A percentile compares a stretch with the other conserved stretches of the same genome.
Conservation (phyloP, 2,888 invertebrate genomes). For the Azorinus chamasolen region DNA sequence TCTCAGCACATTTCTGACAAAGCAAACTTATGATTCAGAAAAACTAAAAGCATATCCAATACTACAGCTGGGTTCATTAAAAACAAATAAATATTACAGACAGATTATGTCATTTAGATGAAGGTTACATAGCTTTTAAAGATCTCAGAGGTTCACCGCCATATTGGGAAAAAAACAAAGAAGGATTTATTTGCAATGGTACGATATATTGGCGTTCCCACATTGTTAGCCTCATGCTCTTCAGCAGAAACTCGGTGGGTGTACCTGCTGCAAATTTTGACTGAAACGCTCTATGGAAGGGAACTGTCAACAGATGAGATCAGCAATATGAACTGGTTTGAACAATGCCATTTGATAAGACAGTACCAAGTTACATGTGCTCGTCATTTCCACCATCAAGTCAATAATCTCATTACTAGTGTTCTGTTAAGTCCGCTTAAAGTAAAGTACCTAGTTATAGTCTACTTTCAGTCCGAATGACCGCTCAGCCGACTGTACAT, state of each 20-base stretch:
- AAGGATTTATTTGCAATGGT: slow-evolving; percentile 34
- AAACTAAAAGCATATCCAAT: too few relatives aligned
- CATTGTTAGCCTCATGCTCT: slow-evolving; percentile 2
- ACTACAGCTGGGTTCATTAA: too few relatives aligned
- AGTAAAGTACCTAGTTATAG: too few relatives aligned
- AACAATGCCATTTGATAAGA: slow-evolving; percentile 20
- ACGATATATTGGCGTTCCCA: slow-evolving; percentile 1
- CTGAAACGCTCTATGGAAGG: slow-evolving; percentile 15
- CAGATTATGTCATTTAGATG: slow-evolving; percentile 21
- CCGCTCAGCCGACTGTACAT: too few relatives aligned
- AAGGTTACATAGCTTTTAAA: slow-evolving; percentile 42
- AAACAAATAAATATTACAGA: too few relatives aligned
- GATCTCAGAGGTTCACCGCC: slow-evolving; percentile 54
- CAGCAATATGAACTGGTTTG: not conserved
- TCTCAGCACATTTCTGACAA: too few relatives aligned
- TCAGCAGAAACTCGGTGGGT: slow-evolving; percentile 8
- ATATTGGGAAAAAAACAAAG: slow-evolving; percentile 54
- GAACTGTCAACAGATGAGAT: slow-evolving; percentile 12
- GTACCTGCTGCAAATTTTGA: not conserved
- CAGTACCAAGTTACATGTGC: slow-evolving; percentile 33
- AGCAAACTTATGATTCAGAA: too few relatives aligned
- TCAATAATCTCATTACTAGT: slow-evolving; percentile 13
- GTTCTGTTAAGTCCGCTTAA: slow-evolving; percentile 1
- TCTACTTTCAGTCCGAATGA: too few relatives aligned
- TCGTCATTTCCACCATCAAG: slow-evolving; percentile 26